phyloP scores from a whole-genome alignment of 2,888 invertebrate genomes.

The Lampropteryx suffumata region DNA sequence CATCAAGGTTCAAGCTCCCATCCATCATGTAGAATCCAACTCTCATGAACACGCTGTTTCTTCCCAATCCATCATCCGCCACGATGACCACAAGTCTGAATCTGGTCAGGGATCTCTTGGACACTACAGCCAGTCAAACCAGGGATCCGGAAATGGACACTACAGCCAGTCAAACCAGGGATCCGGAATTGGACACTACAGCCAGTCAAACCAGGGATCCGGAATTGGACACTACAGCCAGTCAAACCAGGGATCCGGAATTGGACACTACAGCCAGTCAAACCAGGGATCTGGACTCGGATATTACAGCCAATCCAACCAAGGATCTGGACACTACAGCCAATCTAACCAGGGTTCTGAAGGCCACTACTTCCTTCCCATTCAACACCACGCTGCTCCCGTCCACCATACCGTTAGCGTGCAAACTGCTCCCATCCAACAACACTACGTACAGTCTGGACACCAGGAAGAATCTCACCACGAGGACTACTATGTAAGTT shows the following conservation, averaged over 20 bases:
- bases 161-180: slow-evolving; percentile 33
- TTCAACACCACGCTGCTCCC: slow-evolving; percentile 39
- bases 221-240: slow-evolving; percentile 35
- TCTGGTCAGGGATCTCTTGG: slow-evolving; percentile 21
- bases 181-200: slow-evolving; percentile 35
- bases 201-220: slow-evolving; percentile 19
- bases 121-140: slow-evolving; percentile 32
- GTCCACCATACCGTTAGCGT: slow-evolving; percentile 40
- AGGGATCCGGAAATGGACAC: slow-evolving; percentile 28
- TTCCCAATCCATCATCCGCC: slow-evolving; percentile 40
- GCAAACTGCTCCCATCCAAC: slow-evolving; percentile 41
- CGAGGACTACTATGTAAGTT: slow-evolving; percentile 58
- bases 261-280: slow-evolving; percentile 32
- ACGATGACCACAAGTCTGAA: slow-evolving; percentile 33
- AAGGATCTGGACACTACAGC: slow-evolving; percentile 33
- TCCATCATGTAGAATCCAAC: slow-evolving; percentile 22
- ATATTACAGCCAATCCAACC: slow-evolving; percentile 33
- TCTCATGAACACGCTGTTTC: slow-evolving; percentile 35
- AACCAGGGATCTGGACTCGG: slow-evolving; percentile 21
- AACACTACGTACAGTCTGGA: slow-evolving; percentile 30
- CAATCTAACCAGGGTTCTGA: slow-evolving; percentile 20
- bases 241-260: slow-evolving; percentile 21
- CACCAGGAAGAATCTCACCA: slow-evolving; percentile 39
- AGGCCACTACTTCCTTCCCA: slow-evolving; percentile 39
- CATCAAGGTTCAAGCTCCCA: slow-evolving; percentile 23